phyloP scores from a whole-genome alignment of 2,797 vertebrate genomes.

The Miichthys miiuy region DNA sequence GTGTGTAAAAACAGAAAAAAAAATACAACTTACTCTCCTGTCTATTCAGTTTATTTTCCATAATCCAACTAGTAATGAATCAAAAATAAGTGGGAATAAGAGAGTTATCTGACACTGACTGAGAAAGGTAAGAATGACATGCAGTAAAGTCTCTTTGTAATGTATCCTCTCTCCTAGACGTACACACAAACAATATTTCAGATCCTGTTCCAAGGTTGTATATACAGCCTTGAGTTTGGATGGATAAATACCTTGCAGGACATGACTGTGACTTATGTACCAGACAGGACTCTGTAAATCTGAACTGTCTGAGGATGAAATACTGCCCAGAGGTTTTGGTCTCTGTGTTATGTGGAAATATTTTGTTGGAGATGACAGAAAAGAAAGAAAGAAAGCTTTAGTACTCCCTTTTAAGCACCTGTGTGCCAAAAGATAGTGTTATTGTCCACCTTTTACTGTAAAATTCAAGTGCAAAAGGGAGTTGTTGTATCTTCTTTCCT shows the following conservation, averaged over 20 bases:
- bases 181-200: slow-evolving; percentile 10
- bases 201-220: neutral
- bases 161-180: neutral
- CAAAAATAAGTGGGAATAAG: neutral
- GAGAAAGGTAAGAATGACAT: neutral
- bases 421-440: neutral
- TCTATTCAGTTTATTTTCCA: neutral
- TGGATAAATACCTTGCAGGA: slow-evolving; percentile 3
- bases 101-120: neutral
- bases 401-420: neutral
- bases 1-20: neutral
- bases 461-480: neutral
- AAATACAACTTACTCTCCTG: neutral
- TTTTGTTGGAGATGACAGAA: neutral
- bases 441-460: neutral
- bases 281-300: slow-evolving; percentile 10
- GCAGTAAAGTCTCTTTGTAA: neutral
- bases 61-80: neutral
- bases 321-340: slow-evolving; percentile 2
- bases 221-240: neutral
- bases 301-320: slow-evolving; percentile 26
- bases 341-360: slow-evolving; percentile 13
- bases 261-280: slow-evolving; percentile 8
- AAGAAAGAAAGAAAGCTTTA: neutral
- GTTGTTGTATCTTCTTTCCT: neutral